Conservation (phyloP, 2,113 vertebrate species). For the Stomatorhinus ivindoensis region DNA sequence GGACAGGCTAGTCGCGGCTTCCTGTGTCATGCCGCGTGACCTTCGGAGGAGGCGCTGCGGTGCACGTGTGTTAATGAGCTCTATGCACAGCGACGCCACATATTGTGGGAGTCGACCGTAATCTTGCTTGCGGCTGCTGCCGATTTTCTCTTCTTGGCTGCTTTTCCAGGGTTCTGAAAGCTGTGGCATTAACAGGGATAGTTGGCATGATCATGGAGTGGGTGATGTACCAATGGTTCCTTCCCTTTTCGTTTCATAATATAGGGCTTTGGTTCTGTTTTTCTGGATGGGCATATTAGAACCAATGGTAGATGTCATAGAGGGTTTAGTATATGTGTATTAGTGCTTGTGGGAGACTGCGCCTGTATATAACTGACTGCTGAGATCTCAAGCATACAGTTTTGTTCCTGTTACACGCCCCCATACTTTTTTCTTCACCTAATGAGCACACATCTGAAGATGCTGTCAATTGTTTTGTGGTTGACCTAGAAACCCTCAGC, state of each 20-base stretch:
- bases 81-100: conserved; percentile 22
- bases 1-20: neutral
- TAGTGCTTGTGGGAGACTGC: neutral
- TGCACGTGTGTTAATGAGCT: conserved; percentile 32
- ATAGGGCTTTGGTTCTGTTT: neutral
- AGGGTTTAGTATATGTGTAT: neutral
- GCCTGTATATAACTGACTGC: neutral
- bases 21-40: neutral
- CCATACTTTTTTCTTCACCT: neutral
- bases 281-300: neutral
- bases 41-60: conserved; percentile 2
- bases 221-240: conserved; percentile 5
- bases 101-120: conserved; percentile 35
- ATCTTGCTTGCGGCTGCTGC: conserved; percentile 22
- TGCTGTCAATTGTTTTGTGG: neutral
- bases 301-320: neutral
- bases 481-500: neutral
- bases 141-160: conserved; percentile 9
- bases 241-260: conserved; percentile 5
- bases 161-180: conserved; percentile 28
- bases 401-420: neutral
- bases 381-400: neutral
- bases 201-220: conserved; percentile 14
- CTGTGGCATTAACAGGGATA: conserved; percentile 37
- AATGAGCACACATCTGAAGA: neutral